Evolutionary conservation across 2,888 invertebrate genomes (phyloP), one percentile per base, ranked within the genome.

Genomic region (Belgica antarctica): DNA sequence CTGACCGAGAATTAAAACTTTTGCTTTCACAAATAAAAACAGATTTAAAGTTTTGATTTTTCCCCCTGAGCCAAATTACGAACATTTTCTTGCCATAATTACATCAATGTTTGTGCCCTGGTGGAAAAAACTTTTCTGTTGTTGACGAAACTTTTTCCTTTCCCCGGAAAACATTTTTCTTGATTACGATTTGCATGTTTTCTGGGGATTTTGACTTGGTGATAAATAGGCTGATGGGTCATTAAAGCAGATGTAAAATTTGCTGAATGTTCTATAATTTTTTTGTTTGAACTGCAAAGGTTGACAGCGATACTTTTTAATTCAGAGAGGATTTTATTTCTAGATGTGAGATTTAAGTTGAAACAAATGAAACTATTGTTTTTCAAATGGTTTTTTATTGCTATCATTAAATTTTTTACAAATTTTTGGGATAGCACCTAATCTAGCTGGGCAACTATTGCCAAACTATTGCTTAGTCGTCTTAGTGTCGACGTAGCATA

Each of bases 1-100:
- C 52, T 52, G 52, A 52, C 22, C 19, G 22, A 52, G 8, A 17
- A 52, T 52, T 52, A 52, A 52, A 52, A 52, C 19, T 52, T 52
- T 41, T n/a, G 12, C 2, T 41, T 41, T 41, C 10, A 5, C 41
- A 15, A n/a, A 41, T 5, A 41, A 41, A 41, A 41, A 41, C 10
- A 41, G 15, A 41, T 2, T 41, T 12, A 41, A 41, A 41, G 41
- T 41, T 41, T 41, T n/a, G n/a, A 10, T 41, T 52, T 22, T 15
- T 22, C 22, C 24, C 52, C 52, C 22, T 52, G 22, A 15, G 24
- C 52, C 12, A 10, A 5, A n/a, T 52, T 24, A 52, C 52, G 22
- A n/a, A 15, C 8, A 24, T 2, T 41, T 41, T 15, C 12, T 15
- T 15, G 41, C 5, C 22, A 22, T 52, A 52, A 52, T 52, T 52